Conservation (phyloP, 2,797 vertebrate species). For the Myripristis jacobus region DNA sequence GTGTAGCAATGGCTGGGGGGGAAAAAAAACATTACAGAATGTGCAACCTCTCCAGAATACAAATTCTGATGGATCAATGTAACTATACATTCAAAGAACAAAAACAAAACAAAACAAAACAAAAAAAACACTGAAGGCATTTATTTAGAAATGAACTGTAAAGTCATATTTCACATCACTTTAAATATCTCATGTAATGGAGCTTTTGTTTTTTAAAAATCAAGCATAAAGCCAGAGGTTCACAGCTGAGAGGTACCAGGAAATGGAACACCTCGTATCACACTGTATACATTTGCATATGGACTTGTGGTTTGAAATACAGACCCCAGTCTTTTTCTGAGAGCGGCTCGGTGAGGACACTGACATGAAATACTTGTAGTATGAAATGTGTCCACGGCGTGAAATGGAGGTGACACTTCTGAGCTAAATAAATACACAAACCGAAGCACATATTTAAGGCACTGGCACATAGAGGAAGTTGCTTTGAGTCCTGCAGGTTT, state of each 20-base stretch:
- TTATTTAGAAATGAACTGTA: conserved; percentile 9
- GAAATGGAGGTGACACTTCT: background rate
- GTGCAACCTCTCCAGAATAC: background rate
- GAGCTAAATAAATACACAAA: conserved; percentile 41
- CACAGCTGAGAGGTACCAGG: conserved; percentile 1
- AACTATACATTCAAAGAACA: conserved; percentile 5
- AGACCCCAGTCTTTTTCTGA: conserved; percentile 15
- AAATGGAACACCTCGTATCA: conserved; percentile 43
- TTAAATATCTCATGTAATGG: conserved; percentile 15
- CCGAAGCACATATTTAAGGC: background rate
- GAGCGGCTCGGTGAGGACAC: conserved; percentile 12
- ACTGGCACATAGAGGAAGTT: background rate
- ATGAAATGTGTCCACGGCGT: conserved; percentile 9
- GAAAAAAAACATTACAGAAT: background rate
- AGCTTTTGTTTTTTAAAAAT: background rate
- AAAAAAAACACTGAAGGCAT: conserved; percentile 7
- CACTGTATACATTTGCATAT: conserved; percentile 52
- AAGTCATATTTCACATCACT: conserved; percentile 26
- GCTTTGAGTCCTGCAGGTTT: conserved; percentile 6
- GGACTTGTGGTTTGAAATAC: conserved; percentile 56
- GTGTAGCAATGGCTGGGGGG: conserved; percentile 39
- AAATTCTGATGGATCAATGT: background rate
- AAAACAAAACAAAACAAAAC: too few species aligned
- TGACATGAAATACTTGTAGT: background rate
- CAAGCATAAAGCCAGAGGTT: conserved; percentile 9